Conservation (phyloP, 2,113 vertebrate species). For the Diphyllodes magnificus region DNA sequence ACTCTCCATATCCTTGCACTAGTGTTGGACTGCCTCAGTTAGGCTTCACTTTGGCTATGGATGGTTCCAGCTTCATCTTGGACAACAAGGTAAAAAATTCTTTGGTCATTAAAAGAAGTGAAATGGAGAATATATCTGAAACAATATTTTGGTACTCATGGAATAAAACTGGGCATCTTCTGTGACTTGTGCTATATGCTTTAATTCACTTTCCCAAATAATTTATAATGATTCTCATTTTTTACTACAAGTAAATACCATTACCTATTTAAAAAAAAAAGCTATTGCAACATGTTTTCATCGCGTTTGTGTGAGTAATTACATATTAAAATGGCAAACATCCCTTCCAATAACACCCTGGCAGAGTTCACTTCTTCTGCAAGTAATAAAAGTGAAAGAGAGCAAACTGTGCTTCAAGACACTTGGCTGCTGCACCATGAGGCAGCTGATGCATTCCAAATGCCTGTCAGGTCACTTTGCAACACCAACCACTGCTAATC, state of each 20-base stretch:
- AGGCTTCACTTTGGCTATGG: neutral
- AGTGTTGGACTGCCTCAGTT: neutral
- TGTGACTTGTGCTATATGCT: neutral
- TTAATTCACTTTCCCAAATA: neutral
- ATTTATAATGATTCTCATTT: neutral
- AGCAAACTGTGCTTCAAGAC: constrained; percentile 3
- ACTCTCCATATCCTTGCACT: neutral
- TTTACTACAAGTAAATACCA: neutral
- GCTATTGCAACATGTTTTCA: neutral
- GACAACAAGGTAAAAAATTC: neutral
- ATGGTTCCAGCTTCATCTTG: neutral
- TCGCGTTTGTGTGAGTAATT: neutral
- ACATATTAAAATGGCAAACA: constrained; percentile 38
- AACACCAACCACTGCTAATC: constrained; percentile 11
- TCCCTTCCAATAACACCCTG: constrained; percentile 45
- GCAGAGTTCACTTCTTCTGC: constrained; percentile 22
- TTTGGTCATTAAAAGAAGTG: neutral
- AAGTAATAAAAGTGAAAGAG: constrained; percentile 29
- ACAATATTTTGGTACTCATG: neutral
- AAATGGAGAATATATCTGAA: neutral
- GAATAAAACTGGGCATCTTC: neutral
- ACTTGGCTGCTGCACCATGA: neutral
- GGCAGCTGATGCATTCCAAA: constrained; percentile 32
- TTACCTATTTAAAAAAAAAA: constrained; percentile 13
- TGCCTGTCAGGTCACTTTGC: constrained; percentile 30